Percentiles rank a stretch among this genome's conserved stretches.
These are phyloP conservation scores for Drosophila sucinea DNA, from an alignment of 1,140 invertebrate species.

Conservation along the genomic window DNA sequence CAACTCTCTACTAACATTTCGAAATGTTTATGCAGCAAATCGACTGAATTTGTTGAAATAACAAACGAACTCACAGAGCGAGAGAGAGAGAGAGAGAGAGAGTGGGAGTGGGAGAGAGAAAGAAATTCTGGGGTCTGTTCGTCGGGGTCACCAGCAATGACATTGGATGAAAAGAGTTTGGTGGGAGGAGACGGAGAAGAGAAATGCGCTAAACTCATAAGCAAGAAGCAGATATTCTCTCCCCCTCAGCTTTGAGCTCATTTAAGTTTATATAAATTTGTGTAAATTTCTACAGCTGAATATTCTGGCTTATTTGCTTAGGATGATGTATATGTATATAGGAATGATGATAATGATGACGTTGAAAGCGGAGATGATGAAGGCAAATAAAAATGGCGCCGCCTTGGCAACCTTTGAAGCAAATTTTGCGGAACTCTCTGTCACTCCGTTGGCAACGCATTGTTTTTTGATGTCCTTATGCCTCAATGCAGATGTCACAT, in stretches of 20 bases:
- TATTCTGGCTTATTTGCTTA: conserved; percentile 67
- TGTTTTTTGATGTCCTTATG: conserved; percentile 26
- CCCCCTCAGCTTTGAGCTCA: conserved; percentile 48
- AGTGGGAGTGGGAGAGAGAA: conserved; percentile 4
- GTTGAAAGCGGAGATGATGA: conserved; percentile 1
- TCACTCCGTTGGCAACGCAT: conserved; percentile 18
- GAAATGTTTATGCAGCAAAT: conserved; percentile 79
- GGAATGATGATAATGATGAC: conserved; percentile 10
- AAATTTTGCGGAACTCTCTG: conserved; percentile 1
- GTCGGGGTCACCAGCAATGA: conserved; percentile 27
- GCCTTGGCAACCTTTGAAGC: conserved; percentile 69
- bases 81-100: not conserved
- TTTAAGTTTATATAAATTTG: conserved; percentile 62
- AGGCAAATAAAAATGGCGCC: conserved; percentile 46
- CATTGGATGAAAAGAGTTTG: conserved; percentile 17
- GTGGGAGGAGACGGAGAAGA: not conserved
- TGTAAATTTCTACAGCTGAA: conserved; percentile 65
- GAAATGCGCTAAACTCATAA: conserved; percentile 74
- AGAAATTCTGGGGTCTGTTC: not conserved
- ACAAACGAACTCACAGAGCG: conserved; percentile 43
- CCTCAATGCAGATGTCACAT: conserved; percentile 54
- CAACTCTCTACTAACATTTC: conserved; percentile 15
- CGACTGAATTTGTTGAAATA: conserved; percentile 82
- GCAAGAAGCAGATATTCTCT: conserved; percentile 11
- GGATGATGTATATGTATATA: conserved; percentile 27